Conservation (phyloP, 2,797 vertebrate genomes). For the Mareca strepera region DNA sequence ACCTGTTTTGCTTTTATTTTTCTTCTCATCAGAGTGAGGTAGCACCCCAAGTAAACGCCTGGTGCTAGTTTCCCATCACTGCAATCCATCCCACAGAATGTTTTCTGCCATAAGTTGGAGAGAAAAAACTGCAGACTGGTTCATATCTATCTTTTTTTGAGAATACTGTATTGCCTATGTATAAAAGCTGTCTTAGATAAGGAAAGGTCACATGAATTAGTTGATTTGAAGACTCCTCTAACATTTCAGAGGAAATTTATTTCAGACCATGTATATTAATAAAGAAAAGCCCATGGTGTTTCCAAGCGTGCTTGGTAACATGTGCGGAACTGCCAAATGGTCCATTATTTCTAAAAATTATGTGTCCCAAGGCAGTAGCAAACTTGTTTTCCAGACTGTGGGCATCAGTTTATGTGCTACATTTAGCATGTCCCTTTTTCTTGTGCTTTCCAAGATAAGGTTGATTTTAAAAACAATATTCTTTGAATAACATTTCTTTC, state of each 20-base stretch:
- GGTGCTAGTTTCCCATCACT: background rate
- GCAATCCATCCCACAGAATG: background rate
- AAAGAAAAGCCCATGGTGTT: slow-evolving; percentile 69
- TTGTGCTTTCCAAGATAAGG: slow-evolving; percentile 33
- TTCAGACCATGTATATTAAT: slow-evolving; percentile 69
- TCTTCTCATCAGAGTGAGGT: background rate
- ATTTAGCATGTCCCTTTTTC: slow-evolving; percentile 23
- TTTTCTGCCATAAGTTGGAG: background rate
- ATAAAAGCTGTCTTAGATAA: background rate
- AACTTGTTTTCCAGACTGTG: slow-evolving; percentile 73
- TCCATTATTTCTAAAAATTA: slow-evolving; percentile 81
- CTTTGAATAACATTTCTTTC: background rate
- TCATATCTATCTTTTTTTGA: slow-evolving; percentile 19
- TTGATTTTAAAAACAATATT: background rate
- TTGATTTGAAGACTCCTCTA: slow-evolving; percentile 54
- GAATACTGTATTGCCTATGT: background rate
- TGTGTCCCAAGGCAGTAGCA: slow-evolving; percentile 74
- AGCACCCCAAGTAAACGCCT: background rate
- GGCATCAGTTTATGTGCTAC: slow-evolving; percentile 54
- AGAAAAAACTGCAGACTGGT: slow-evolving; percentile 25
- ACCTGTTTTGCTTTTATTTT: background rate
- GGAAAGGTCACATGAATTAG: slow-evolving; percentile 34
- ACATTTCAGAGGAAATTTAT: slow-evolving; percentile 49
- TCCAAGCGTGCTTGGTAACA: slow-evolving; percentile 67
- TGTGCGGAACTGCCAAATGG: slow-evolving; percentile 77